Conservation (phyloP, 2,113 vertebrate species). For the Amphiprion ocellaris region DNA sequence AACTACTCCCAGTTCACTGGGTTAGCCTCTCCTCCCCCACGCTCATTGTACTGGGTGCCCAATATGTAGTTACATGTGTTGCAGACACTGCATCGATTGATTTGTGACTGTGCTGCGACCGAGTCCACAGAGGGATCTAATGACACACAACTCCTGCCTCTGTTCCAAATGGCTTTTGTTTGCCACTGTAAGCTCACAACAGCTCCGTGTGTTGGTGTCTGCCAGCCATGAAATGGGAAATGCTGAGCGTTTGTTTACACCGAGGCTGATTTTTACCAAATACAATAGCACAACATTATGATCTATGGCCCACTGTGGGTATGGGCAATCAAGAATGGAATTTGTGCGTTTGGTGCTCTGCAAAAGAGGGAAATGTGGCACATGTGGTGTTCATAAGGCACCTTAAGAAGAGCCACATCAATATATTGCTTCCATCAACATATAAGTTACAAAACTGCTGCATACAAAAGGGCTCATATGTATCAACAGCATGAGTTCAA, state of each 20-base stretch:
- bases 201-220: slow-evolving; percentile 33
- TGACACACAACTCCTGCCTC: slow-evolving; percentile 60
- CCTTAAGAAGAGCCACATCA: slow-evolving; percentile 8
- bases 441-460: slow-evolving; percentile 7
- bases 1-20: slow-evolving; percentile 51
- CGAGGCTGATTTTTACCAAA: slow-evolving; percentile 41
- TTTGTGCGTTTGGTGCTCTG: slow-evolving; percentile 14
- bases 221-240: slow-evolving; percentile 50
- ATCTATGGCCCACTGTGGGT: slow-evolving; percentile 3
- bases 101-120: slow-evolving; percentile 60
- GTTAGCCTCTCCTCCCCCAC: slow-evolving; percentile 51
- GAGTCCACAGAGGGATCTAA: slow-evolving; percentile 62
- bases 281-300: slow-evolving; percentile 18
- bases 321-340: slow-evolving; percentile 13
- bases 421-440: not conserved
- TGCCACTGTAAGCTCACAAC: slow-evolving; percentile 24
- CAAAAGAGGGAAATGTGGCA: slow-evolving; percentile 25
- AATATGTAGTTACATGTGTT: slow-evolving; percentile 65
- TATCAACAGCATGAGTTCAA: slow-evolving; percentile 37
- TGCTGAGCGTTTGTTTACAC: slow-evolving; percentile 39
- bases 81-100: slow-evolving; percentile 69
- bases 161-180: slow-evolving; percentile 59
- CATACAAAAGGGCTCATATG: not conserved
- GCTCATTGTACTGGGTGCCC: slow-evolving; percentile 12
- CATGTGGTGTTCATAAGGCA: not conserved